Percentiles rank a stretch among this genome's conserved stretches.
phyloP scores from a whole-genome alignment of 23 tunicate genomes.

The Halocynthia roretzi region DNA sequence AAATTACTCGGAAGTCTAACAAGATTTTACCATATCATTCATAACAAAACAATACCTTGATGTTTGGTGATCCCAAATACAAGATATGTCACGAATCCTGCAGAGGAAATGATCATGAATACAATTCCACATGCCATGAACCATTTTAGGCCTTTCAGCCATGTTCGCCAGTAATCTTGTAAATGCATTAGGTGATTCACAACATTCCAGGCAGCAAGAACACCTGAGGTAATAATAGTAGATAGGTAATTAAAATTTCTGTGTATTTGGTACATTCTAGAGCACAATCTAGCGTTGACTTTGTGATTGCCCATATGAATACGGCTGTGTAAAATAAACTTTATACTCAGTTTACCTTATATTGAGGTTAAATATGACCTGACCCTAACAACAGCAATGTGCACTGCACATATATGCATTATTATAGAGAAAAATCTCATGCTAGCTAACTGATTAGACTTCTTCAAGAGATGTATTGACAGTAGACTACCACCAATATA shows the following conservation, averaged over 20 bases:
- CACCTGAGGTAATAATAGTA: constrained; percentile 16
- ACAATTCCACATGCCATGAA: constrained; percentile 20
- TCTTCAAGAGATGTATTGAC: too few species aligned
- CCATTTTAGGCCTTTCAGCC: constrained; percentile 39
- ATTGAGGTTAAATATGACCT: too few species aligned
- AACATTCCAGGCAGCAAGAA: constrained; percentile 47
- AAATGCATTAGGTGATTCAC: constrained; percentile 48
- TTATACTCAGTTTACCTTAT: too few species aligned
- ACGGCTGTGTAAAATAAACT: neutral
- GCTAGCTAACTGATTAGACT: too few species aligned
- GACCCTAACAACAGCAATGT: too few species aligned
- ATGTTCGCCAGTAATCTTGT: constrained; percentile 59
- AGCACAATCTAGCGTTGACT: neutral
- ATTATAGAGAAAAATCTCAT: too few species aligned
- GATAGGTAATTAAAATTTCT: too few species aligned
- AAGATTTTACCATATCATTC: too few species aligned
- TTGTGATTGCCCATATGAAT: neutral
- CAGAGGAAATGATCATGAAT: constrained; percentile 11
- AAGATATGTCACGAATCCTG: constrained; percentile 30
- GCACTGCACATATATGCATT: too few species aligned
- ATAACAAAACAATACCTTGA: constrained; percentile 14
- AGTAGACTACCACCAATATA: too few species aligned
- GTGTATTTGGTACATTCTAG: too few species aligned
- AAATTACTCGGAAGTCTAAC: too few species aligned
- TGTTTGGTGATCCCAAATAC: constrained; percentile 10